Evolutionary conservation across 64 coral and sea anemone species (phyloP).

Genomic region (Porites australiensis): DNA sequence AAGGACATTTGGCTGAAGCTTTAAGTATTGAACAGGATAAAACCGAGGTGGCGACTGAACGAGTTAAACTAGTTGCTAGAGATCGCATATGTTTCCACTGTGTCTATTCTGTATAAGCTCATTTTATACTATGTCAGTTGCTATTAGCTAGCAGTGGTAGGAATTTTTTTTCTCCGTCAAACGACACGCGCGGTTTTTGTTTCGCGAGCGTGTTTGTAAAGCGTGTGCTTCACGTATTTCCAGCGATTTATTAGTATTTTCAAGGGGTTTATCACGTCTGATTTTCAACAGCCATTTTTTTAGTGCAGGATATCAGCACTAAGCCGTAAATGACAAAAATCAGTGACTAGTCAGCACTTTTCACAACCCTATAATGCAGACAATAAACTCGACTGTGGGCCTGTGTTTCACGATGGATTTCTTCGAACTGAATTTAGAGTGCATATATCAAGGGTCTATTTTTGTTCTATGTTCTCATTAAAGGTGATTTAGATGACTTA

Average conservation of each 20-base stretch:
- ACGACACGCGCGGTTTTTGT: not conserved
- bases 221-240: not conserved
- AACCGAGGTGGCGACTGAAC: not conserved
- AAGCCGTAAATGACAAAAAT: not conserved
- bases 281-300: not conserved
- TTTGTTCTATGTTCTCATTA: too few species aligned
- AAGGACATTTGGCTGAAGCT: constrained; percentile 10
- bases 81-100: constrained; percentile 43
- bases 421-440: too few species aligned
- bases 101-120: not conserved
- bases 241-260: not conserved
- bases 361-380: too few species aligned
- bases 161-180: not conserved
- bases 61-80: constrained; percentile 1
- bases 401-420: too few species aligned
- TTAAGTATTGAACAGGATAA: not conserved
- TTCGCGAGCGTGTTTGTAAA: not conserved
- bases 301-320: not conserved
- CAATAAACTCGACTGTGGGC: too few species aligned
- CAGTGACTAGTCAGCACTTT: too few species aligned
- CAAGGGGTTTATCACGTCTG: not conserved
- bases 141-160: not conserved
- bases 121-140: constrained; percentile 1
- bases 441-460: too few species aligned
- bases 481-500: too few species aligned